Percentiles rank a stretch among this genome's conserved stretches.
phyloP scores from a whole-genome alignment of 1,140 invertebrate genomes.

The Scylla paramamosain region DNA sequence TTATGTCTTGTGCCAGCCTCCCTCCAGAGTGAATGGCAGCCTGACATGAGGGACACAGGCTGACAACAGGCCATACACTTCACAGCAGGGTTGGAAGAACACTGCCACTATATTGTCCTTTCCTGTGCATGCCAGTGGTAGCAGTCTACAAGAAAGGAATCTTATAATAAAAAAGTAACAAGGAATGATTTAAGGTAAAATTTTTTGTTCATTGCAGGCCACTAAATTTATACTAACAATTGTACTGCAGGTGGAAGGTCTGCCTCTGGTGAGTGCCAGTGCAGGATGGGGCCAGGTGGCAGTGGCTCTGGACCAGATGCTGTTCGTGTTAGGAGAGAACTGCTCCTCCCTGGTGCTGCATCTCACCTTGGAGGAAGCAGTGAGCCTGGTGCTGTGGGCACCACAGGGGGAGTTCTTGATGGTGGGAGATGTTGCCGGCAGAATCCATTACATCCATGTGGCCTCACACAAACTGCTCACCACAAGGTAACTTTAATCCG shows the following conservation, averaged over 20 bases:
- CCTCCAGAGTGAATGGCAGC: no score
- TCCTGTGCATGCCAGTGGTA: no score
- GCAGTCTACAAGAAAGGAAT: no score
- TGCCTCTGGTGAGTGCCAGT: constrained; percentile 59
- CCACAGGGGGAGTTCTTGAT: constrained; percentile 68
- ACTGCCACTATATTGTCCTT: no score
- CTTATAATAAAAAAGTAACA: no score
- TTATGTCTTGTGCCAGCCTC: no score
- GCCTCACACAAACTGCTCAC: constrained; percentile 62
- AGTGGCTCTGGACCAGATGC: constrained; percentile 64
- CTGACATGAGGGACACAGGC: no score
- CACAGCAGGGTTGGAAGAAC: no score
- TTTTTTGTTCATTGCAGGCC: no score
- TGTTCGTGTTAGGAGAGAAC: constrained; percentile 72
- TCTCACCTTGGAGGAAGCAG: constrained; percentile 39
- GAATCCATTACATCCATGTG: constrained; percentile 71
- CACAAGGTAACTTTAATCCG: constrained; percentile 52
- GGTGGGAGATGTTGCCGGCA: constrained; percentile 58
- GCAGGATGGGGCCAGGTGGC: constrained; percentile 68
- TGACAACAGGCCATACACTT: no score
- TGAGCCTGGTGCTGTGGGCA: constrained; percentile 61
- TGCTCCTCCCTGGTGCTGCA: constrained; percentile 71
- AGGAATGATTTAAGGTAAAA: no score
- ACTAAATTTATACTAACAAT: no score
- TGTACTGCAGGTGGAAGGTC: not conserved